phyloP scores from a whole-genome alignment of 1,140 invertebrate genomes.

The Whitmania pigra region DNA sequence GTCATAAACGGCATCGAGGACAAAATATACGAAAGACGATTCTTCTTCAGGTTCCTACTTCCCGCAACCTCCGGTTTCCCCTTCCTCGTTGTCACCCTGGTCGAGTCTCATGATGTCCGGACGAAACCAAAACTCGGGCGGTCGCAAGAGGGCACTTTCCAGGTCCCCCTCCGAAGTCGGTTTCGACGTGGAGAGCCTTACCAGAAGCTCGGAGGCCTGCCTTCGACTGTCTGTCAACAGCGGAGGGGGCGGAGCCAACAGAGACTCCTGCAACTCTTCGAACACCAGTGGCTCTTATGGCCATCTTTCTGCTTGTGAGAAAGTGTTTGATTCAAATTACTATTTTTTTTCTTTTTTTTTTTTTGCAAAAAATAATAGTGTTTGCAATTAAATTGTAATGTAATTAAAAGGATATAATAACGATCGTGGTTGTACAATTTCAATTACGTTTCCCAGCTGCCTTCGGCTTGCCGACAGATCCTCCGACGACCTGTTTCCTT shows the following conservation, averaged over 20 bases:
- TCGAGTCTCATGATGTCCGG: not conserved
- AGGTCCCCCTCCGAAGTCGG: conserved; percentile 81
- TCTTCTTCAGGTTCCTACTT: not conserved
- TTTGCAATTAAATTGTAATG: not conserved
- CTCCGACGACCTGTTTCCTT: not conserved
- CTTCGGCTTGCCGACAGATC: not conserved
- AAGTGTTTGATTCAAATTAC: not conserved
- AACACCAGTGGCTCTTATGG: conserved; percentile 82
- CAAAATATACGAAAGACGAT: not conserved
- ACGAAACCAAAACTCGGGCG: conserved; percentile 21
- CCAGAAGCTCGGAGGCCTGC: conserved; percentile 84
- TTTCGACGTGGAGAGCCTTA: conserved; percentile 85
- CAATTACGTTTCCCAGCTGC: not conserved
- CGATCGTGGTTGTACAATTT: no score
- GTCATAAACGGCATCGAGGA: not conserved
- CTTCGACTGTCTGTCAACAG: conserved; percentile 70
- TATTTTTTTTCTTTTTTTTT: not conserved
- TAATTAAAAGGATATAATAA: no score
- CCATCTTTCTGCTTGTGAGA: conserved; percentile 73
- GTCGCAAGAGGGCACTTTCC: conserved; percentile 77
- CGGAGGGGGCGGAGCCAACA: conserved; percentile 23
- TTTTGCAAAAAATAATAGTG: not conserved
- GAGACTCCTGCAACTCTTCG: conserved; percentile 54
- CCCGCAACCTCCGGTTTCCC: not conserved
- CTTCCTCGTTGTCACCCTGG: not conserved